Percentiles rank a stretch among this genome's conserved stretches.
Evolutionary conservation across 2,888 invertebrate genomes (phyloP).

Genomic region (Callyntrura guangdongensis): DNA sequence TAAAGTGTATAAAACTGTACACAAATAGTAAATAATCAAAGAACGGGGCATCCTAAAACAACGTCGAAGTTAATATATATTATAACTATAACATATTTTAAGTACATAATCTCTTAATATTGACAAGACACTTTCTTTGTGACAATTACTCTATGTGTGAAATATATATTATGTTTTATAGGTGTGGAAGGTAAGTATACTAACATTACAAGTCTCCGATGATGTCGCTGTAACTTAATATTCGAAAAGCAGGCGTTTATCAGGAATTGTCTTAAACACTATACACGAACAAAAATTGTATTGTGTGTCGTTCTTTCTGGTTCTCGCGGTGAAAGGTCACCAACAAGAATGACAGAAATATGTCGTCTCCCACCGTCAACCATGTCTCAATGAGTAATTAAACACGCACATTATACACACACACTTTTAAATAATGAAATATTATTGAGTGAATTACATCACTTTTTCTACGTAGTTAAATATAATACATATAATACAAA

Average conservation of each 20-base stretch:
- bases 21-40: constrained; percentile 36
- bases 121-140: constrained; percentile 8
- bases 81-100: no score
- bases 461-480: constrained; percentile 27
- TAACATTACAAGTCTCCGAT: background rate
- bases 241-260: constrained; percentile 3
- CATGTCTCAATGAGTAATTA: constrained; percentile 27
- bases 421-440: background rate
- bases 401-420: background rate
- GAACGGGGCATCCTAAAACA: background rate
- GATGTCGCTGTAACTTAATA: background rate
- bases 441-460: constrained; percentile 18
- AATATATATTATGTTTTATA: background rate
- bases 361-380: constrained; percentile 17
- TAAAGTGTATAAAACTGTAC: constrained; percentile 60
- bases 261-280: constrained; percentile 18
- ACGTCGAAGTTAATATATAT: background rate
- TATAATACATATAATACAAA: constrained; percentile 68
- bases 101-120: background rate
- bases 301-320: background rate
- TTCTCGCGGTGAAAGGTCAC: constrained; percentile 57
- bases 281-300: constrained; percentile 20
- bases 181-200: background rate
- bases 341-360: constrained; percentile 16
- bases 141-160: background rate